phyloP scores from a whole-genome alignment of 2,797 vertebrate species.

The Hippopotamyrus pictus region DNA sequence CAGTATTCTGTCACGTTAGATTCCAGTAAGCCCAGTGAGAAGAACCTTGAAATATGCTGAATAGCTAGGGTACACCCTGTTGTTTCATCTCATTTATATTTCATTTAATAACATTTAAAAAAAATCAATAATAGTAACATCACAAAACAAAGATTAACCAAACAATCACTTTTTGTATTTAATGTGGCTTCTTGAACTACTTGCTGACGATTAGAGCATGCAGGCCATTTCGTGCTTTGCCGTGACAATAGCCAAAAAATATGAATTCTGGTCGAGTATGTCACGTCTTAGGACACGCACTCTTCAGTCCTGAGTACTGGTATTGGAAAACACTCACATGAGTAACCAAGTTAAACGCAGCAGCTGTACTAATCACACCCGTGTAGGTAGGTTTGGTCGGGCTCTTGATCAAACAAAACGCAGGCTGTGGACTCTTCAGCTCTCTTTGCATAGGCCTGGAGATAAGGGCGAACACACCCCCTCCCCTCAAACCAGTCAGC shows the following conservation, averaged over 20 bases:
- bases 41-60: not conserved
- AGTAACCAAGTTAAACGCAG: not conserved
- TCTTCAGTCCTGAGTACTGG: not conserved
- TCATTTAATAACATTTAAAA: not conserved
- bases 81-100: not conserved
- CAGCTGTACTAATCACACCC: conserved; percentile 44
- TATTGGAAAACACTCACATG: not conserved
- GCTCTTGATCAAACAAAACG: conserved; percentile 47
- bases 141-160: not conserved
- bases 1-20: not conserved
- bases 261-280: not conserved
- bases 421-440: conserved; percentile 47
- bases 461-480: conserved; percentile 53
- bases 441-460: conserved; percentile 65
- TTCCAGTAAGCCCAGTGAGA: not conserved
- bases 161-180: not conserved
- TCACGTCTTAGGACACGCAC: not conserved
- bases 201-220: not conserved
- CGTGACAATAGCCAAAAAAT: not conserved
- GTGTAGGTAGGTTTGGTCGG: conserved; percentile 29
- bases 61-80: not conserved
- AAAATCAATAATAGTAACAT: not conserved
- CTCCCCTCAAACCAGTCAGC: conserved; percentile 41
- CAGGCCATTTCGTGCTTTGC: not conserved
- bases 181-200: not conserved